Conservation (phyloP, 1,140 invertebrate genomes). For the Drusus annulatus region DNA sequence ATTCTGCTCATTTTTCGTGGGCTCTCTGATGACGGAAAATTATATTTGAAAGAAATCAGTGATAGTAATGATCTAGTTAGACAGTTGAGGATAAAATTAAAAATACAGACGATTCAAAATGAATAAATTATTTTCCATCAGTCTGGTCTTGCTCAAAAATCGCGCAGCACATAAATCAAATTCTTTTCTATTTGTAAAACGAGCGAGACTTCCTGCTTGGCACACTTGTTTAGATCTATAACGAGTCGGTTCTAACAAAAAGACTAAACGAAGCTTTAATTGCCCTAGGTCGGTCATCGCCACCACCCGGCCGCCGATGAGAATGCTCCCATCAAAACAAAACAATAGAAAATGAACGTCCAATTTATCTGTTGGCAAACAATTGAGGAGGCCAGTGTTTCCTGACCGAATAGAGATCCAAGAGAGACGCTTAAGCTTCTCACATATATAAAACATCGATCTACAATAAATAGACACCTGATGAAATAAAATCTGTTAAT, state of each 20-base stretch:
- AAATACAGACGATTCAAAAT: too few relatives aligned
- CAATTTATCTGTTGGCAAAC: constrained; percentile 21
- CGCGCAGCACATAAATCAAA: not conserved
- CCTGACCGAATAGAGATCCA: not conserved
- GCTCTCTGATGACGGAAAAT: too few relatives aligned
- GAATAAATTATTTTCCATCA: too few relatives aligned
- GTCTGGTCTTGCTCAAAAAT: too few relatives aligned
- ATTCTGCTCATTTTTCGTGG: too few relatives aligned
- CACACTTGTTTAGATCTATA: constrained; percentile 13
- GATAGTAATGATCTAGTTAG: too few relatives aligned
- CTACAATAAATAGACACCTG: too few relatives aligned
- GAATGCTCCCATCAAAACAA: constrained; percentile 23
- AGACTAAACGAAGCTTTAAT: constrained; percentile 12
- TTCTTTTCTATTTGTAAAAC: constrained; percentile 3
- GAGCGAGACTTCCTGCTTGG: constrained; percentile 6
- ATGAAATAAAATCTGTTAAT: too few relatives aligned
- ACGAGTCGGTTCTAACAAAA: not conserved
- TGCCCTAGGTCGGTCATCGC: constrained; percentile 36
- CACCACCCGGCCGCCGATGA: not conserved
- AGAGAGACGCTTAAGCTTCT: not conserved
- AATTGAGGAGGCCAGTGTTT: not conserved
- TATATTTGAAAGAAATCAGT: too few relatives aligned
- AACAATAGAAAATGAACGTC: not conserved
- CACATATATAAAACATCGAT: too few relatives aligned
- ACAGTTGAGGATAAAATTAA: too few relatives aligned